Base-by-base conservation (phyloP, 2,797 vertebrate species). In the Philypnodon macrostomus region DNA sequence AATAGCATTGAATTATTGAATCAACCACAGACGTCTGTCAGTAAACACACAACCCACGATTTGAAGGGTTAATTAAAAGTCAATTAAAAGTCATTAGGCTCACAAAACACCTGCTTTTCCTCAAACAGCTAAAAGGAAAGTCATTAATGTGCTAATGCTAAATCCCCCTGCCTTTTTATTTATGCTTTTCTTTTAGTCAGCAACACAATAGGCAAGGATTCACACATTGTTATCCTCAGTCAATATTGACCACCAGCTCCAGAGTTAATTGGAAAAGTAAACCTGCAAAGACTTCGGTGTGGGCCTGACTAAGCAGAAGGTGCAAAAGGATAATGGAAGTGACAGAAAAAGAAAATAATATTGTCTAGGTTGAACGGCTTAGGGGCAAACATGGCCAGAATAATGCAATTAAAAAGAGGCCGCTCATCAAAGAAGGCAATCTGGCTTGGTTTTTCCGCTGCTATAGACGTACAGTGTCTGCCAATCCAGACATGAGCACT, bases 51-150 rank as follows among this genome's bases (percentile, higher is more conserved):
- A 79, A 84, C 81, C 86, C 73, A 39, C 54, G 63, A 76, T 77
- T 84, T 58, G 30, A 70, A 42, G 70, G 87, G 86, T 90, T 91
- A 90, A 90, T 90, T 87, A 90, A 88, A 90, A 85, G 78, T 75
- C 83, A 88, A 89, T 89, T 79, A 78, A 84, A 87, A 85, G 76
- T 83, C 84, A 87, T 88, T 89, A 88, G 78, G 74, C 49, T 59
- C 51, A 73, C 58, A 66, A 85, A 86, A 87, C 88, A 90, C 85
- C 87, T 88, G 87, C 80, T 77, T 83, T 83, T 68, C 54, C 49
- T 42, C 66, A 81, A 82, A 80, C 75, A 77, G 77, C 75, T n/a
- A 80, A 79, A 53, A 34, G 49, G 70, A 73, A 85, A 63, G 72
- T 71, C 75, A 88, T 88, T 86, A 86, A 82, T 79, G 80, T 80